Conservation (phyloP, 1,140 invertebrate species). For the Pentalonia nigronervosa region DNA sequence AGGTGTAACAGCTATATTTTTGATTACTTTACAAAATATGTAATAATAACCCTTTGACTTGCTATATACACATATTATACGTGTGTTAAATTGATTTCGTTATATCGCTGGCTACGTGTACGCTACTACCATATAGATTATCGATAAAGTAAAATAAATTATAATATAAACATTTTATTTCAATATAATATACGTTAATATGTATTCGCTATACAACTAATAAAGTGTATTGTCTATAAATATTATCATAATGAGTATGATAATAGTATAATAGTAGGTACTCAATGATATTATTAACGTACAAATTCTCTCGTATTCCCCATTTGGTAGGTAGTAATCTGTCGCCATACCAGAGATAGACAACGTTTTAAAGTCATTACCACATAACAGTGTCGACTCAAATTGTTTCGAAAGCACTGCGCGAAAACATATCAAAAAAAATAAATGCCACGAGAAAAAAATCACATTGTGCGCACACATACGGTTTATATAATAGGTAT, state of each 20-base stretch:
- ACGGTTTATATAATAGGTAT: background rate
- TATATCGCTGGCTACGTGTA: background rate
- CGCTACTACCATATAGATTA: background rate
- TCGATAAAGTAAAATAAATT: background rate
- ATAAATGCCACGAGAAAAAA: background rate
- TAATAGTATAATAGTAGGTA: too few species aligned
- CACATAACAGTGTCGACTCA: background rate
- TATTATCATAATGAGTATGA: too few species aligned
- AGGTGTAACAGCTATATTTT: background rate
- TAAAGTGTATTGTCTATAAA: background rate
- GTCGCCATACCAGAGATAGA: background rate
- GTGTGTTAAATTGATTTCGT: background rate
- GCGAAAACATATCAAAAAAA: background rate
- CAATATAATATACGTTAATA: background rate
- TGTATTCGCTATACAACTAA: background rate
- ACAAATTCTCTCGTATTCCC: background rate
- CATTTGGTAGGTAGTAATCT: background rate
- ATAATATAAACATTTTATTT: background rate
- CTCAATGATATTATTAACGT: background rate
- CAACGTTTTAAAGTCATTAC: background rate
- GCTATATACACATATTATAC: background rate
- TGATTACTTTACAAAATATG: background rate
- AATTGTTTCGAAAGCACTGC: background rate
- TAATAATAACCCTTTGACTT: background rate
- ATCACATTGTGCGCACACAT: background rate